A percentile compares a stretch with the other conserved stretches of the same genome.
phyloP scores from a whole-genome alignment of 2,888 invertebrate species.

The Listrodromus nycthemerus region DNA sequence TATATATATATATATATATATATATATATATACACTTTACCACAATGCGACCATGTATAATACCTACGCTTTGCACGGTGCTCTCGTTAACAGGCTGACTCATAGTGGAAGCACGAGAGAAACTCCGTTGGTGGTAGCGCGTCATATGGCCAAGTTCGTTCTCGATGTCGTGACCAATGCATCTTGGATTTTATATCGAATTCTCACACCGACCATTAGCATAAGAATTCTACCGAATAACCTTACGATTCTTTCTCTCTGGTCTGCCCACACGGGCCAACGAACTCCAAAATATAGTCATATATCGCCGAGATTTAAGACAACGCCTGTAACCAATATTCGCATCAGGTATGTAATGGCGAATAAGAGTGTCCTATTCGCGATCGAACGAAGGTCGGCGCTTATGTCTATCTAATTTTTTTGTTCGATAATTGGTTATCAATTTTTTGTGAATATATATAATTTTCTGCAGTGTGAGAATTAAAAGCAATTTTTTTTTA shows the following conservation, averaged over 20 bases:
- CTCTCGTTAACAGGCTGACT: slow-evolving; percentile 57
- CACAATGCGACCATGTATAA: slow-evolving; percentile 42
- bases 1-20: background rate
- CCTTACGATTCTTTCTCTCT: background rate
- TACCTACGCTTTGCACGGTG: slow-evolving; percentile 37
- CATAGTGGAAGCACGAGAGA: slow-evolving; percentile 46
- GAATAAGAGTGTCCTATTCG: background rate
- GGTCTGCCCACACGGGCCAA: slow-evolving; percentile 13
- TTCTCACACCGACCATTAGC: slow-evolving; percentile 35
- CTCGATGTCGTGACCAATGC: slow-evolving; percentile 26
- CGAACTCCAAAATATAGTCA: background rate
- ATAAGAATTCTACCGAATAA: slow-evolving; percentile 30
- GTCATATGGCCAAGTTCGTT: slow-evolving; percentile 17
- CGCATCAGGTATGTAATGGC: background rate
- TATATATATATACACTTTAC: background rate
- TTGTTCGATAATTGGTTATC: too few relatives aligned
- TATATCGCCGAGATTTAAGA: background rate
- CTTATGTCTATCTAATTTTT: background rate
- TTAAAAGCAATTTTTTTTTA: slow-evolving; percentile 34
- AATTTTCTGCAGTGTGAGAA: slow-evolving; percentile 43
- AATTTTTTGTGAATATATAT: too few relatives aligned
- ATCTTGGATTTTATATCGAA: slow-evolving; percentile 45
- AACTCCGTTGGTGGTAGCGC: slow-evolving; percentile 21
- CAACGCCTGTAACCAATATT: background rate
- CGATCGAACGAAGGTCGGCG: background rate